Conservation (phyloP, 2,797 vertebrate genomes). For the Carapus acus region DNA sequence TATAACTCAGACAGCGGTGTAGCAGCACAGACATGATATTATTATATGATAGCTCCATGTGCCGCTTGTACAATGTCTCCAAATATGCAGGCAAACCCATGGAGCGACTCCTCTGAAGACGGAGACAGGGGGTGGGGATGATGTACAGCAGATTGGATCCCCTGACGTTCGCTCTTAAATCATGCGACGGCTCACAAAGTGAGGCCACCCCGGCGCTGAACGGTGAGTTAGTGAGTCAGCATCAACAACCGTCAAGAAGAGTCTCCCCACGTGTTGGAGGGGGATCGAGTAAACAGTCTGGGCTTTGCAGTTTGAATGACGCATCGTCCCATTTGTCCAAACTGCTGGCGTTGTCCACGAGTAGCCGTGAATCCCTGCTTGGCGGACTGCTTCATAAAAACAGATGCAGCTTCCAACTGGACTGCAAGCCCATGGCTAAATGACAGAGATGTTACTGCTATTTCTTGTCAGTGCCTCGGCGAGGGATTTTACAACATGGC, state of each 20-base stretch:
- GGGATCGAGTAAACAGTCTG: slow-evolving; percentile 43
- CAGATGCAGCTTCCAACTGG: no score
- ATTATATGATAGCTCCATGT: no score
- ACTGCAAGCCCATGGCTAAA: no score
- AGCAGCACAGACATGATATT: slow-evolving; percentile 41
- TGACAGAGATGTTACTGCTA: no score
- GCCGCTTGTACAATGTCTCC: no score
- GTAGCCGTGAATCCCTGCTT: no score
- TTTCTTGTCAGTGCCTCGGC: no score
- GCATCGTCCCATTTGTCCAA: slow-evolving; percentile 22
- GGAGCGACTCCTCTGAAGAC: slow-evolving; percentile 27
- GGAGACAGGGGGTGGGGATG: slow-evolving; percentile 30
- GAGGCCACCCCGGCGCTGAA: slow-evolving; percentile 26
- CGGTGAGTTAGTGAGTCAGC: slow-evolving; percentile 57
- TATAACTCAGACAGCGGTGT: slow-evolving; percentile 51
- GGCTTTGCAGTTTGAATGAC: slow-evolving; percentile 44
- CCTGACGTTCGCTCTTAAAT: slow-evolving; percentile 51
- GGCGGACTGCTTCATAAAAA: no score
- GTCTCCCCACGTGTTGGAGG: slow-evolving; percentile 26
- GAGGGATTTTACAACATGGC: no score
- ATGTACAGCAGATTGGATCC: slow-evolving; percentile 47
- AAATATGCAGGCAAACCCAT: no score
- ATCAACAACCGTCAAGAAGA: slow-evolving; percentile 41
- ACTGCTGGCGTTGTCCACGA: slow-evolving; percentile 30
- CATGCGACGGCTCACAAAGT: slow-evolving; percentile 40